These are phyloP conservation scores for Acropternis orthonyx DNA, from an alignment of 2,797 vertebrate species.

Conservation along the genomic window DNA sequence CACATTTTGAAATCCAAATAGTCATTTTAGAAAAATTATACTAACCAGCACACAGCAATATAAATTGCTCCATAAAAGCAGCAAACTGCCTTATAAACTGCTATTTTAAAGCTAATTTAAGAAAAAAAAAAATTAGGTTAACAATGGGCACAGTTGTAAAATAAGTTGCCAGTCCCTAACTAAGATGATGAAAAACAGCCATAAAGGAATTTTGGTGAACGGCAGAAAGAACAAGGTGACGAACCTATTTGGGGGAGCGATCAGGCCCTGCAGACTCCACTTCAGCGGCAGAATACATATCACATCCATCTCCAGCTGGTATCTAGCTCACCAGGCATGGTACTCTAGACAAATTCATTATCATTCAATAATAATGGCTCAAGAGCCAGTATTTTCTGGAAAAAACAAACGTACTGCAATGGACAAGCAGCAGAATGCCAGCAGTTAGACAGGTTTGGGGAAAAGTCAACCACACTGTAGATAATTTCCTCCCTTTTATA, in stretches of 20 bases:
- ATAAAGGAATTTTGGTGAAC: slow-evolving; percentile 4
- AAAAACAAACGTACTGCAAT: not conserved
- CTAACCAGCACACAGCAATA: slow-evolving; percentile 39
- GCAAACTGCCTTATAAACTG: slow-evolving; percentile 4
- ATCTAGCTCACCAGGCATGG: not conserved
- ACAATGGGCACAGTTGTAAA: slow-evolving; percentile 23
- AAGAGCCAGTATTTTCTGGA: not conserved
- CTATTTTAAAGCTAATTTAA: not conserved
- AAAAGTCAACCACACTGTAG: not conserved
- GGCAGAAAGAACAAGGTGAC: not conserved
- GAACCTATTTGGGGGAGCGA: not conserved
- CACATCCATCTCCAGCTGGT: not conserved
- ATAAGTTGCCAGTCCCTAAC: not conserved
- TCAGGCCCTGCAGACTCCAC: not conserved
- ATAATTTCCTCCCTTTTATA: not conserved
- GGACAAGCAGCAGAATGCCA: not conserved
- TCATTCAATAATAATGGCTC: not conserved
- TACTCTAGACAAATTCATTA: not conserved
- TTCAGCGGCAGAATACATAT: not conserved
- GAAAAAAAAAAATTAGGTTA: not conserved
- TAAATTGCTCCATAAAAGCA: slow-evolving; percentile 19
- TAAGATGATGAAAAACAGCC: slow-evolving; percentile 16
- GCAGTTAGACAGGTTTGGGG: not conserved
- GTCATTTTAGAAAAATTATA: slow-evolving; percentile 57
- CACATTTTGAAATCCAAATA: slow-evolving; percentile 7